phyloP scores from a whole-genome alignment of 2,888 invertebrate genomes.

The Elysia crispata region DNA sequence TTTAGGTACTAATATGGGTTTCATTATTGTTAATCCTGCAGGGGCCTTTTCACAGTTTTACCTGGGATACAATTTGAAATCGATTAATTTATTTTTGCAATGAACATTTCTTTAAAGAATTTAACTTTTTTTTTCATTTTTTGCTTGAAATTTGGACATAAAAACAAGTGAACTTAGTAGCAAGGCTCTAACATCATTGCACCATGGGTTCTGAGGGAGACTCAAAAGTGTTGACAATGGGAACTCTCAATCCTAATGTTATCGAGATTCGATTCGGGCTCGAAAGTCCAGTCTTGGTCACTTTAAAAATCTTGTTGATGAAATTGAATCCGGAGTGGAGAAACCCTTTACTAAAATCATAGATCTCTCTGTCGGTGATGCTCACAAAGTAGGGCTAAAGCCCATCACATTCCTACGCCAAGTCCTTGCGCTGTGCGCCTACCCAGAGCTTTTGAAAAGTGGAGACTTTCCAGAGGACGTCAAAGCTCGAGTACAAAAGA shows the following conservation, averaged over 20 bases:
- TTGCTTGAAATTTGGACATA: too few species aligned
- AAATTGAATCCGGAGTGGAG: slow-evolving; percentile 79
- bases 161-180: too few species aligned
- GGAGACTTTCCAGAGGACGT: slow-evolving; percentile 89
- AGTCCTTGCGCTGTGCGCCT: slow-evolving; percentile 87
- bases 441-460: slow-evolving; percentile 82
- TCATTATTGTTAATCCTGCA: too few species aligned
- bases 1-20: too few species aligned
- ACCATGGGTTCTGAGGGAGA: slow-evolving; percentile 41
- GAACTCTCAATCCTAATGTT: slow-evolving; percentile 92
- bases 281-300: slow-evolving; percentile 92
- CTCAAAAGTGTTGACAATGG: slow-evolving; percentile 79
- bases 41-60: too few species aligned
- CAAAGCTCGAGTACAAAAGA: slow-evolving; percentile 83
- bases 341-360: slow-evolving; percentile 95
- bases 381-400: slow-evolving; percentile 97
- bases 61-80: too few species aligned
- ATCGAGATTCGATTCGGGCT: slow-evolving; percentile 97
- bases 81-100: too few species aligned
- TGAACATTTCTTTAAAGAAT: too few species aligned
- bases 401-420: slow-evolving; percentile 98
- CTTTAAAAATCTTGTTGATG: slow-evolving; percentile 94
- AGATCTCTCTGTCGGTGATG: slow-evolving; percentile 98
- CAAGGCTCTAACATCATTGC: too few species aligned
- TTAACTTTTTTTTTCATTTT: too few species aligned